Evolutionary conservation across 2,113 vertebrate genomes (phyloP).

Genomic region (Melospiza melodia): DNA sequence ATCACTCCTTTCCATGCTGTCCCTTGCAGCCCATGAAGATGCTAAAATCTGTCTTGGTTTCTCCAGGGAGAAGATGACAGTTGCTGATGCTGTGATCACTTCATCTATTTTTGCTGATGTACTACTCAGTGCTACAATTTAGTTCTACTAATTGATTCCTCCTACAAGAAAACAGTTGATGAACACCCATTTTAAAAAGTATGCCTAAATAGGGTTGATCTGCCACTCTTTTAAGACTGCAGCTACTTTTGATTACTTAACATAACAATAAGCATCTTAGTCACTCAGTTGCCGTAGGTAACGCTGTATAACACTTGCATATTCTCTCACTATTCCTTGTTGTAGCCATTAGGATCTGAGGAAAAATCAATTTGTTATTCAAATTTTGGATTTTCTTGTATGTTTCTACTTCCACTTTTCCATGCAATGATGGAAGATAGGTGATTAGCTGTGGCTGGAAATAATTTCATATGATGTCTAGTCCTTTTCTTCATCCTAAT

Average conservation of each 20-base stretch:
- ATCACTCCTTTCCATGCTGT: background rate
- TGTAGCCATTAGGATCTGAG: background rate
- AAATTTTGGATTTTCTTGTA: background rate
- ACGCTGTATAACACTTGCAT: background rate
- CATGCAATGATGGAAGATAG: background rate
- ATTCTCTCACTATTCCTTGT: background rate
- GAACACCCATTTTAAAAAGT: slow-evolving; percentile 1
- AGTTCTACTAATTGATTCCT: slow-evolving; percentile 47
- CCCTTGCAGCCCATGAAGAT: background rate
- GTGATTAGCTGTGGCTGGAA: background rate
- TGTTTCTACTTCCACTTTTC: background rate
- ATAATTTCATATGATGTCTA: background rate
- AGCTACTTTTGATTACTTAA: slow-evolving; percentile 51
- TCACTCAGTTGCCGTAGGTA: slow-evolving; percentile 27
- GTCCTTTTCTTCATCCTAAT: background rate
- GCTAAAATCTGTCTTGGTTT: slow-evolving; percentile 11
- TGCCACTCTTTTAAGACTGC: slow-evolving; percentile 14
- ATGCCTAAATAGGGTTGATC: slow-evolving; percentile 16
- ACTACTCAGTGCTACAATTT: slow-evolving; percentile 33
- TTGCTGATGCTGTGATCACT: background rate
- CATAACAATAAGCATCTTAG: slow-evolving; percentile 44
- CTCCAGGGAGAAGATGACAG: background rate
- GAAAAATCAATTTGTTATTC: background rate
- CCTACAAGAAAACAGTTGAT: slow-evolving; percentile 54
- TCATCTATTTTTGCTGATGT: slow-evolving; percentile 54